These are phyloP conservation scores for Deilephila porcellus DNA, from an alignment of 2,888 invertebrate genomes.

Conservation along the genomic window DNA sequence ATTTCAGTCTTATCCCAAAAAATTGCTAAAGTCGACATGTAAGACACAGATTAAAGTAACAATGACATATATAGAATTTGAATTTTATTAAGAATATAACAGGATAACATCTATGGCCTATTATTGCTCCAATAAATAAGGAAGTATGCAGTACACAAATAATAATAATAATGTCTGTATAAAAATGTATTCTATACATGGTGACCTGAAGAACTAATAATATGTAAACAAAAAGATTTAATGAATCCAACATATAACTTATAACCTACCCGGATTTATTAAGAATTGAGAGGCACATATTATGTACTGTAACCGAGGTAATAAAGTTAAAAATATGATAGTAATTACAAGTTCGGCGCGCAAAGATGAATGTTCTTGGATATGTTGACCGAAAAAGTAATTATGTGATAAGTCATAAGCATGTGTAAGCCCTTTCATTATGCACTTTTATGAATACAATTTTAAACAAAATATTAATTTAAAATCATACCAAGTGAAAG, in stretches of 20 bases:
- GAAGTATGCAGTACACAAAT: too few species aligned
- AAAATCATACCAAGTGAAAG: slow-evolving; percentile 56
- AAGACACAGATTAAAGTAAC: too few species aligned
- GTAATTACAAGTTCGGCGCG: background rate
- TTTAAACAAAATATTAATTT: background rate
- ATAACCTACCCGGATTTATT: background rate
- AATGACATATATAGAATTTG: background rate
- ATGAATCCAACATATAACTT: background rate
- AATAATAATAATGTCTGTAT: too few species aligned
- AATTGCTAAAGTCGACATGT: too few species aligned
- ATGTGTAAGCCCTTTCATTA: background rate
- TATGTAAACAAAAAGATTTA: background rate
- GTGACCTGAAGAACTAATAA: background rate
- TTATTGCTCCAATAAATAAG: too few species aligned
- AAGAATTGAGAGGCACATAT: background rate
- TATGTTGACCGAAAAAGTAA: background rate
- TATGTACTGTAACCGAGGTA: background rate
- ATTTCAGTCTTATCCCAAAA: background rate
- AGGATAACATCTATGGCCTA: too few species aligned
- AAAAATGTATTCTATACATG: background rate
- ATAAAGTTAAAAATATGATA: background rate
- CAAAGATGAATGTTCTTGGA: background rate
- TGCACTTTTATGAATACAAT: background rate
- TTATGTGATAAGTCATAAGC: background rate
- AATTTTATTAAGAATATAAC: background rate